Evolutionary conservation across 2,797 vertebrate genomes (phyloP).

Genomic region (Dallia pectoralis): DNA sequence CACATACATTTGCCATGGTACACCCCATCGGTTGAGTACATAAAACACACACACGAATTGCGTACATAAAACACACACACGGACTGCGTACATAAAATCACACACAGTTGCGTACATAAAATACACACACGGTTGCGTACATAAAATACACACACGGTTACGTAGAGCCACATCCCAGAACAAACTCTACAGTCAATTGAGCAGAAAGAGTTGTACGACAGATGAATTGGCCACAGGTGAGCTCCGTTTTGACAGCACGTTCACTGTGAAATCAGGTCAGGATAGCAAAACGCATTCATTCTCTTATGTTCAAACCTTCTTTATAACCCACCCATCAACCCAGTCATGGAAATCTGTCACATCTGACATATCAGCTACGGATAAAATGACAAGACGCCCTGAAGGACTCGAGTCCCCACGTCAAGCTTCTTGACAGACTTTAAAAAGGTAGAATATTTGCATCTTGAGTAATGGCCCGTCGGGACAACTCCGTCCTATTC

Average conservation of each 20-base stretch:
- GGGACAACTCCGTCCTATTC: not conserved
- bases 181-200: too few relatives aligned
- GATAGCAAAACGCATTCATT: conserved; percentile 32
- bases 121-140: too few relatives aligned
- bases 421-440: not conserved
- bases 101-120: too few relatives aligned
- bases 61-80: too few relatives aligned
- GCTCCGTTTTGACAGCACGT: conserved; percentile 63
- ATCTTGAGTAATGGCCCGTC: not conserved
- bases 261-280: conserved; percentile 59
- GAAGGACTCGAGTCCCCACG: not conserved
- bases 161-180: too few relatives aligned
- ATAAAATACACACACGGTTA: too few relatives aligned
- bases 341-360: conserved; percentile 36
- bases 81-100: too few relatives aligned
- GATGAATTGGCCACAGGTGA: conserved; percentile 63
- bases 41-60: conserved; percentile 65
- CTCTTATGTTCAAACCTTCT: conserved; percentile 55
- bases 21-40: too few relatives aligned
- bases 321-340: conserved; percentile 30
- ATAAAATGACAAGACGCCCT: conserved; percentile 2
- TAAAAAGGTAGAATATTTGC: not conserved
- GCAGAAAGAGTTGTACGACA: conserved; percentile 59
- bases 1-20: conserved; percentile 44
- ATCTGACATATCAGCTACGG: conserved; percentile 45